Evolutionary conservation across 1,140 invertebrate species (phyloP), one percentile per base, ranked within the genome.

Genomic region (Eueides isabella): DNA sequence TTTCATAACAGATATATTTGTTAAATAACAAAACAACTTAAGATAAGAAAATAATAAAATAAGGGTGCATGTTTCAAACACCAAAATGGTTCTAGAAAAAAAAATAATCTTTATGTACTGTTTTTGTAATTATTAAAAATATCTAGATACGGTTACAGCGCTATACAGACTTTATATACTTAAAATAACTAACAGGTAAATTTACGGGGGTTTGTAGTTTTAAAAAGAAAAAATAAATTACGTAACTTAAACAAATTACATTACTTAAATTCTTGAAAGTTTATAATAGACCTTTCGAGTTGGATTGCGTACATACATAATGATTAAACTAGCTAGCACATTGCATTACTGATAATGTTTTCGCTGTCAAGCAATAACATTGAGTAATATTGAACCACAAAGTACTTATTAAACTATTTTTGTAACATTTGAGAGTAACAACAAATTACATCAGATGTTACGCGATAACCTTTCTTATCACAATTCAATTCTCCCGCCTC

Each of bases 391-490:
- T 55, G 23, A 55, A 55, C 48, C 48, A 23, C 16, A 66, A 66
- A 35, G 19, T 61, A 55, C 44, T 11, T 48, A 23, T 26, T 30
- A 14, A 33, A 61, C 64, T 38, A 38, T 38, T 78, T 76, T 79
- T 35, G 73, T 74, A 69, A 72, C 44, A 74, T 62, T 64, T 67
- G 55, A 68, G 61, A 66, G n/a, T 69, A 65, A 44, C 68, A 76
- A 79, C 55, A 73, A 77, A 55, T 87, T 92, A 86, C 87, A 78
- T 92, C 88, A 88, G 82, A 66, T 77, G 31, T 74, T 62, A 61
- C 66, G n/a, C 55, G 88, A 90, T 92, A 90, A 91, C 90, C 90
- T 86, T 71, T 86, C 77, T 89, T 91, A 91, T 92, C 90, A 71
- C 28, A 85, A 82, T 87, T 83, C 71, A 86, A 87, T 85, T 88